Evolutionary conservation across 2,888 invertebrate genomes (phyloP).

Genomic region (Drosophila mercatorum): DNA sequence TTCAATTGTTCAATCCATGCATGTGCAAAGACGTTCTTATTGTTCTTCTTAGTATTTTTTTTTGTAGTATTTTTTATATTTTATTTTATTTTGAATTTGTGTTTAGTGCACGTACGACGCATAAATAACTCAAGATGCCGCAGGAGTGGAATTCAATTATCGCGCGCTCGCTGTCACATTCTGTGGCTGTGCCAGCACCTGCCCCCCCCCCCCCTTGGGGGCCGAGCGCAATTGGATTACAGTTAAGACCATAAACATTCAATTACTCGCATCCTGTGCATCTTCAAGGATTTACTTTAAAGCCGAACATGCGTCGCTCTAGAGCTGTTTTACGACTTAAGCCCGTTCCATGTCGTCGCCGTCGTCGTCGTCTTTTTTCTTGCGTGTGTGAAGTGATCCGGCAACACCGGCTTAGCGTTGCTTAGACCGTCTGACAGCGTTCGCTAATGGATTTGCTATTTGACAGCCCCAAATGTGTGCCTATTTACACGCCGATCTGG

Average conservation of each 20-base stretch:
- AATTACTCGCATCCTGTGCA: slow-evolving; percentile 33
- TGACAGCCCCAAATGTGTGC: not conserved
- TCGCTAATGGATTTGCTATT: not conserved
- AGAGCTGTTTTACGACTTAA: slow-evolving; percentile 17
- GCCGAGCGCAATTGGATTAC: slow-evolving; percentile 45
- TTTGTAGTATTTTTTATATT: not conserved
- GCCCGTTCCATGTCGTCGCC: not conserved
- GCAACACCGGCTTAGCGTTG: not conserved
- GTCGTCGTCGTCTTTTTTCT: not conserved
- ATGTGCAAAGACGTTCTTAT: not conserved
- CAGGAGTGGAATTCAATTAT: slow-evolving; percentile 68
- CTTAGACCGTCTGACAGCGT: not conserved
- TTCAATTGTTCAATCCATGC: not conserved
- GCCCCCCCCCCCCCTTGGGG: not conserved
- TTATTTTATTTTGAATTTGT: not conserved
- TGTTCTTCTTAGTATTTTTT: not conserved
- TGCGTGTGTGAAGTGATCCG: not conserved
- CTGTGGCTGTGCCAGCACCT: not conserved
- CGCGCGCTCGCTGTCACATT: slow-evolving; percentile 20
- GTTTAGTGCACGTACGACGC: slow-evolving; percentile 48
- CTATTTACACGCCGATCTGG: not conserved
- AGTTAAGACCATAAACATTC: slow-evolving; percentile 53
- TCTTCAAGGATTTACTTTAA: slow-evolving; percentile 17
- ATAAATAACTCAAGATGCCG: slow-evolving; percentile 57
- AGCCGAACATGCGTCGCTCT: slow-evolving; percentile 14